Base-by-base conservation (phyloP, 2,888 invertebrate genomes). In the Diaprepes abbreviatus region DNA sequence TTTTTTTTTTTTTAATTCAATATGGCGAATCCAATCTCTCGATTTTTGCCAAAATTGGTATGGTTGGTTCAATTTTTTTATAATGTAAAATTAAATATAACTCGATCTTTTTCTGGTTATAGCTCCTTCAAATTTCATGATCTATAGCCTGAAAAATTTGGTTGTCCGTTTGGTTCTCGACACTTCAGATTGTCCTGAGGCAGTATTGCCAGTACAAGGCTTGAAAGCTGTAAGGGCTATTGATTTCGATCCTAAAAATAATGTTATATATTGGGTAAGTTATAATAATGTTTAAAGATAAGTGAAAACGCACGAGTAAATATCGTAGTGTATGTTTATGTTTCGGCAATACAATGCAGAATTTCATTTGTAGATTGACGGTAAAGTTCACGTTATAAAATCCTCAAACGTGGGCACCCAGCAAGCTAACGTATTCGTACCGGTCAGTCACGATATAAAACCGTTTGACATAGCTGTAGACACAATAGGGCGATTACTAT, bases 391-490 rank as follows among this genome's bases (percentile, higher is more conserved):
- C 76, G 88, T 90, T 17, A 92, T 96, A 58, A 90, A 91, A 57
- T 88, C 91, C 62, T 90, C 92, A 0, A 81, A 88, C 58, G 89
- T 70, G 1, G 73, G 89, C 10, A 90, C 89, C 75, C 73, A 72
- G 52, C 68, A 55, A 19, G 64, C 72, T 36, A 76, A 69, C 36
- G 85, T 90, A 0, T 86, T 93, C 16, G 86, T 91, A 0, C 76
- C 79, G 3, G 79, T 78, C 16, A 78, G 80, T 62, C 85, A 88
- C 2, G 88, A 88, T 1, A 87, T 90, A 1, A 89, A 91, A 66
- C 94, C 95, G 0, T 92, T 90, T 79, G 95, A 96, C 82, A 88
- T 97, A 77, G 96, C 93, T 0, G 86, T 97, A 5, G 97, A 97
- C 83, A 91, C 93, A 0, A 87, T 94, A 31, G 93, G 95, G 0